Evolutionary conservation across 2,797 vertebrate species (phyloP).

Genomic region (Notolepis coatsorum): DNA sequence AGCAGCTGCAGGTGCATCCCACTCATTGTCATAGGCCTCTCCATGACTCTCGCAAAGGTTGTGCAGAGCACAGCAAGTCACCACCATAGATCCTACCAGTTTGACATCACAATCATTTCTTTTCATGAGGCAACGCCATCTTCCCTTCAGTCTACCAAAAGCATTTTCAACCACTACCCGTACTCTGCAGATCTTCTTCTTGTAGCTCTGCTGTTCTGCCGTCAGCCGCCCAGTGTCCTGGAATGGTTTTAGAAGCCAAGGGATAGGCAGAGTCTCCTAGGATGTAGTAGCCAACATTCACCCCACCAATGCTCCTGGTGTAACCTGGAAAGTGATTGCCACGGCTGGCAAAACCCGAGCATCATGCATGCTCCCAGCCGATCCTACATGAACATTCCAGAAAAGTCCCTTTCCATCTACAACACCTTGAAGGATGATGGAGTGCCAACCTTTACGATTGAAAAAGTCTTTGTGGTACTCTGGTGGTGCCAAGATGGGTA

Average conservation of each 20-base stretch:
- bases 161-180: constrained; percentile 14
- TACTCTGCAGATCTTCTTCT: constrained; percentile 19
- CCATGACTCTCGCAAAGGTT: constrained; percentile 36
- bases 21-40: constrained; percentile 18
- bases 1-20: constrained; percentile 9
- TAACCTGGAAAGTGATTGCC: constrained; percentile 21
- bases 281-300: constrained; percentile 37
- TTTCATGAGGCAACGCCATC: constrained; percentile 54
- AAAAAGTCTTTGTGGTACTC: neutral
- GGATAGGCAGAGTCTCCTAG: constrained; percentile 45
- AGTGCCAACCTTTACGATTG: constrained; percentile 6
- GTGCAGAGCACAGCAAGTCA: constrained; percentile 46
- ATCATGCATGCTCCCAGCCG: constrained; percentile 42
- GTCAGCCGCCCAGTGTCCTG: constrained; percentile 11
- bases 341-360: constrained; percentile 19
- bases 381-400: constrained; percentile 50
- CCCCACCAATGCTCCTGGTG: neutral
- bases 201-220: constrained; percentile 18
- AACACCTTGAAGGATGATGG: constrained; percentile 37
- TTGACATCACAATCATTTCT: constrained; percentile 41
- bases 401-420: constrained; percentile 56
- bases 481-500: neutral
- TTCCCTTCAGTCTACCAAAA: constrained; percentile 41
- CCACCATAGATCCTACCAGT: constrained; percentile 32
- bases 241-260: constrained; percentile 51